Evolutionary conservation across 1,140 invertebrate species (phyloP), one percentile per base, ranked within the genome.

Genomic region (Platorchestia sp.): DNA sequence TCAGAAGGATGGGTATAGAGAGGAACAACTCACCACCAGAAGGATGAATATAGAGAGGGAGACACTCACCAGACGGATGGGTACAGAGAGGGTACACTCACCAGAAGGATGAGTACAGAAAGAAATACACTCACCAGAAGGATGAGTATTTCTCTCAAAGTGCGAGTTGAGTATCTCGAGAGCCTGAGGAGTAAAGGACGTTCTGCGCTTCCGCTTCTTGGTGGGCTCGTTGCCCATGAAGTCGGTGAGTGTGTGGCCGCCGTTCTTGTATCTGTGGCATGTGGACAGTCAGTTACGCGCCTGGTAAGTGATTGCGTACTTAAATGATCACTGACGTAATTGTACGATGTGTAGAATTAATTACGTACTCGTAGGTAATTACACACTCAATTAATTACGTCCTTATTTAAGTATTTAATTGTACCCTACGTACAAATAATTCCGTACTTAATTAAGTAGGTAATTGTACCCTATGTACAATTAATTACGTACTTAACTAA

Each of bases 81-180:
- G 27, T 19, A 75, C 47, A 51, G 27, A 3, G 27, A 14, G 36
- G 59, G 36, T 22, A 89, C 14, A 42, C 87, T 42, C 36, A 89
- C 41, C 87, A 7, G 41, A 89, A 5, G 87, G 87, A 36, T 89
- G 87, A 40, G 87, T 42, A 89, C 1, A 75, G 36, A 22, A 75
- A 75, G 59, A 75, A 75, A 75, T 36, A 40, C 87, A 97, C 97
- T 98, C 97, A 99, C 99, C 99, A 97, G 99, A 99, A 42, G 99
- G 99, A 98, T 99, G 99, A 95, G 99, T 99, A 97, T 99, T 99
- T 97, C 98, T 98, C 97, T 99, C 99, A 97, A 99, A 99, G 97
- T 99, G 99, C 95, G 98, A 98, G 97, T 99, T 99, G 16, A 99
- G 97, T 95, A 99, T 97, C 97, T 99, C 99, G 95, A 99, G 97